These are phyloP conservation scores for Puma concolor DNA, from an alignment of 2,113 vertebrate species.

Conservation along the genomic window DNA sequence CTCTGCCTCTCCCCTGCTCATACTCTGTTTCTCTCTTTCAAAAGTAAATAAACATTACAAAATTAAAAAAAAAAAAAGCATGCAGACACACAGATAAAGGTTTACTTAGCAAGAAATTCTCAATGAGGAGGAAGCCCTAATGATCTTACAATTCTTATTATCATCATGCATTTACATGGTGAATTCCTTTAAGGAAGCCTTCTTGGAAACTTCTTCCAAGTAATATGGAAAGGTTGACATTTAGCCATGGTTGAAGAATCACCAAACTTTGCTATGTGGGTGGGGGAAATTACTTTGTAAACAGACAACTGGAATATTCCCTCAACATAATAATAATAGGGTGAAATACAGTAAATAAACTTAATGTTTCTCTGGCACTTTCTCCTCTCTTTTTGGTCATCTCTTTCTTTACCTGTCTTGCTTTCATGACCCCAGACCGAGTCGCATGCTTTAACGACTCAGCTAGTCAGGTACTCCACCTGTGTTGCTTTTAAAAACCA, in stretches of 20 bases:
- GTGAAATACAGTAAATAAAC: background rate
- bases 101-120: background rate
- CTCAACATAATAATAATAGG: background rate
- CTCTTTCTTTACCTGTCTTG: background rate
- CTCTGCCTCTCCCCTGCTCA: too few relatives aligned
- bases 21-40: too few relatives aligned
- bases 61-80: background rate
- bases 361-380: background rate
- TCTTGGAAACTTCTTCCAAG: slow-evolving; percentile 8
- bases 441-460: background rate
- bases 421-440: background rate
- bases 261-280: background rate
- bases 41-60: too few relatives aligned
- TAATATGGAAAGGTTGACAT: background rate
- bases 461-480: background rate
- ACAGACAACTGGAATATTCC: background rate
- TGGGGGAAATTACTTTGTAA: background rate
- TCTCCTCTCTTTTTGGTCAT: background rate
- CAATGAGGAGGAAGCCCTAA: background rate
- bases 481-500: slow-evolving; percentile 38
- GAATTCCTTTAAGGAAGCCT: background rate
- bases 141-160: background rate
- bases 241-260: background rate
- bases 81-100: background rate
- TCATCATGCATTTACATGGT: background rate